A percentile compares a stretch with the other conserved stretches of the same genome.
Conservation (phyloP, 2,797 vertebrate species). For the Danio jaintianensis region DNA sequence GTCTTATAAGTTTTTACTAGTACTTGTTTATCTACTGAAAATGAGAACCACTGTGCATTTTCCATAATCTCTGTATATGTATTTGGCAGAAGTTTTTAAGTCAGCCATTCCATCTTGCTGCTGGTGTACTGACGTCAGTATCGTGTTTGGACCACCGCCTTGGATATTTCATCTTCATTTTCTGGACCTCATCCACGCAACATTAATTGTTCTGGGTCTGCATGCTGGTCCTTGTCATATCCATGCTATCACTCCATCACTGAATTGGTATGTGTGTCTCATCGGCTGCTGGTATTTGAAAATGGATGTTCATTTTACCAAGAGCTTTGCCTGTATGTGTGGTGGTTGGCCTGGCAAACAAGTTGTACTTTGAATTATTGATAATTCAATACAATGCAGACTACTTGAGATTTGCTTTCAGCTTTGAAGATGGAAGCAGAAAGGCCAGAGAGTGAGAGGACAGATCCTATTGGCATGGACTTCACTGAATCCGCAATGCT, state of each 20-base stretch:
- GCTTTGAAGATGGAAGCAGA: conserved; percentile 96
- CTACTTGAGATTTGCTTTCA: conserved; percentile 97
- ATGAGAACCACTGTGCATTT: conserved; percentile 12
- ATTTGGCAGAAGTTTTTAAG: conserved; percentile 28
- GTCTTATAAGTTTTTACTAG: neutral
- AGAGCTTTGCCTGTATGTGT: conserved; percentile 77
- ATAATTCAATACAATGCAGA: conserved; percentile 80
- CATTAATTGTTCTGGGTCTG: conserved; percentile 67
- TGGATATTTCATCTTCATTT: conserved; percentile 73
- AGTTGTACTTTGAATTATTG: conserved; percentile 32
- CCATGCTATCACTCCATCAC: conserved; percentile 76
- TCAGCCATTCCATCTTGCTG: conserved; percentile 44
- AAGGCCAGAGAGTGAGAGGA: conserved; percentile 79
- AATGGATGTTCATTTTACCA: conserved; percentile 67
- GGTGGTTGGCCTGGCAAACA: conserved; percentile 69
- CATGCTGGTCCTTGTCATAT: conserved; percentile 75
- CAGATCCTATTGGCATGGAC: conserved; percentile 82
- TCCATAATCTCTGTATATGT: conserved; percentile 32
- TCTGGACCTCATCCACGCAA: conserved; percentile 74
- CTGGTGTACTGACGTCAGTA: conserved; percentile 47
- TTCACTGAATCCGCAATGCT: conserved; percentile 82
- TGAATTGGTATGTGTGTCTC: conserved; percentile 78
- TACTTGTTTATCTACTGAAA: conserved; percentile 6
- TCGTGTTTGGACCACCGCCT: conserved; percentile 60
- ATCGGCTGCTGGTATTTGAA: conserved; percentile 68